Percentiles rank a stretch among this genome's conserved stretches.
phyloP scores from a whole-genome alignment of 2,797 vertebrate genomes.

The Sphenodon punctatus region DNA sequence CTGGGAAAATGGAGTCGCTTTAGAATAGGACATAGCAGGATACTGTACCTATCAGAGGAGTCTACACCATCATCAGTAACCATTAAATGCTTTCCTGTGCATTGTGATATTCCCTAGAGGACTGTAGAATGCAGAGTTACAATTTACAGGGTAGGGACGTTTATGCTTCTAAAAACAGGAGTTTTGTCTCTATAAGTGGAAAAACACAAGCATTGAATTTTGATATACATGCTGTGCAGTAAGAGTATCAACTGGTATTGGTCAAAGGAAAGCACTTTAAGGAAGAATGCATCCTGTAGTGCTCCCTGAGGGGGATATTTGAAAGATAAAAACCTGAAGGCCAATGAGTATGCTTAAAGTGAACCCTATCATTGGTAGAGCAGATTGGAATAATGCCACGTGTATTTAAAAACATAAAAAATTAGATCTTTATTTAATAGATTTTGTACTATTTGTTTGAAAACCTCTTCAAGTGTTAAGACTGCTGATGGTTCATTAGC shows the following conservation, averaged over 20 bases:
- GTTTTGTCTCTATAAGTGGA: slow-evolving; percentile 21
- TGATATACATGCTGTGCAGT: slow-evolving; percentile 31
- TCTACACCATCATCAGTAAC: neutral
- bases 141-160: neutral
- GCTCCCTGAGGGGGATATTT: slow-evolving; percentile 18
- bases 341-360: slow-evolving; percentile 34
- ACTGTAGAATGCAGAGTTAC: neutral
- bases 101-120: neutral
- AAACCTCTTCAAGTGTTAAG: no score
- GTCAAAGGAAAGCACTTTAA: slow-evolving; percentile 38
- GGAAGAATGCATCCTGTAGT: slow-evolving; percentile 16
- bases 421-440: no score
- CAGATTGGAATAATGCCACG: no score
- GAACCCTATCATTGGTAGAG: slow-evolving; percentile 18
- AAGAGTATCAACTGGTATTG: slow-evolving; percentile 22
- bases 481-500: neutral
- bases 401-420: no score
- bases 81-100: neutral
- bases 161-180: neutral
- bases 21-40: neutral
- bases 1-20: neutral
- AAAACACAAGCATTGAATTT: slow-evolving; percentile 11
- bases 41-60: neutral
- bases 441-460: neutral
- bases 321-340: slow-evolving; percentile 24